Evolutionary conservation across 30 jellyfish, hydroid and myxozoan species (phyloP).

Genomic region (Catostylus mosaicus): DNA sequence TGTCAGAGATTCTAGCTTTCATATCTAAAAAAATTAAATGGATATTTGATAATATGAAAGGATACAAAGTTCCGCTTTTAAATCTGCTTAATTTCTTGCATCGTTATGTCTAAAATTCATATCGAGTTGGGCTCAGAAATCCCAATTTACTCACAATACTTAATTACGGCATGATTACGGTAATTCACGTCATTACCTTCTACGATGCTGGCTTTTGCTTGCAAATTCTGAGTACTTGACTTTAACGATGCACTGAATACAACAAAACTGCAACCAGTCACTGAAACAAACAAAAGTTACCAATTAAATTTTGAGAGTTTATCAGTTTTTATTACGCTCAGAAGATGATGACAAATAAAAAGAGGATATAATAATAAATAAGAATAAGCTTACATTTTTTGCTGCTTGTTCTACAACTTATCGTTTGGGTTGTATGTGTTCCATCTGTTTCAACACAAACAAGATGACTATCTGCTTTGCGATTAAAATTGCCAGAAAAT

Average conservation of each 20-base stretch:
- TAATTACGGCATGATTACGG: not conserved
- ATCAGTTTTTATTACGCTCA: no score
- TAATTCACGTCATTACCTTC: slow-evolving; percentile 63
- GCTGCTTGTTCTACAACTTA: slow-evolving; percentile 46
- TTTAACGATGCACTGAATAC: slow-evolving; percentile 92
- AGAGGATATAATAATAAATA: not conserved
- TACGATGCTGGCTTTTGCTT: slow-evolving; percentile 84
- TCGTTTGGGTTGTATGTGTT: slow-evolving; percentile 78
- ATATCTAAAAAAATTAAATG: no score
- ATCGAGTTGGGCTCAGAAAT: no score
- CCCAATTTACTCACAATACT: no score
- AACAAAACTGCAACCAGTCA: slow-evolving; percentile 88
- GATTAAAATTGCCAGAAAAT: slow-evolving; percentile 77
- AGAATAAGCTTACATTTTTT: slow-evolving; percentile 35
- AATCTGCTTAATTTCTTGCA: no score
- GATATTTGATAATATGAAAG: no score
- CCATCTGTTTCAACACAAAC: slow-evolving; percentile 89
- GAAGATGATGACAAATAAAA: not conserved
- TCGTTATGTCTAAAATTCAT: no score
- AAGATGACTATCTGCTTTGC: slow-evolving; percentile 89
- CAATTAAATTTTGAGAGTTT: no score
- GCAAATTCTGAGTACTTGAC: slow-evolving; percentile 40
- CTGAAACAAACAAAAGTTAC: slow-evolving; percentile 37
- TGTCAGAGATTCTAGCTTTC: no score
- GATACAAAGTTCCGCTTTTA: no score